Evolutionary conservation across 2,113 vertebrate species (phyloP).

Genomic region (human (Homo sapiens)): DNA sequence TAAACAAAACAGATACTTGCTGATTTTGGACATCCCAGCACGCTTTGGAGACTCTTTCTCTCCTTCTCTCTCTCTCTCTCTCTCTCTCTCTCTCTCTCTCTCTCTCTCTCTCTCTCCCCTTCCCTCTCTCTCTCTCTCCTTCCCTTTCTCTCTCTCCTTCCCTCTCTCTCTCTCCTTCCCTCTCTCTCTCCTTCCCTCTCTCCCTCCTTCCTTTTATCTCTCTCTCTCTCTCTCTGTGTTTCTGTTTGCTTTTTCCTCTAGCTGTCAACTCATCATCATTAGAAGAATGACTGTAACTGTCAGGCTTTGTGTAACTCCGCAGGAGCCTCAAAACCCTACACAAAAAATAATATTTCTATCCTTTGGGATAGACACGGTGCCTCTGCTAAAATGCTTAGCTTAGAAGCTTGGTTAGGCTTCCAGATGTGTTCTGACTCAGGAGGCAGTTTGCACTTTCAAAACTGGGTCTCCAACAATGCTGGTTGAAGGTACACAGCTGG

Average conservation of each 20-base stretch:
- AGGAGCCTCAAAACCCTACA: neutral
- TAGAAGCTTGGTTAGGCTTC: neutral
- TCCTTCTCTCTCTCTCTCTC: neutral
- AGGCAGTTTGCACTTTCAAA: neutral
- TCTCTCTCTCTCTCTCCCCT: accelerated
- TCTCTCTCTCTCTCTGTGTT: neutral
- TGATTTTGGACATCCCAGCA: neutral
- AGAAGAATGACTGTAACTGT: neutral
- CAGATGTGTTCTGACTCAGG: neutral
- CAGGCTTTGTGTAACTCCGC: neutral
- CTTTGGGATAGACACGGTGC: neutral
- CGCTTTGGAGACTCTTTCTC: neutral
- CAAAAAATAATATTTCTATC: neutral
- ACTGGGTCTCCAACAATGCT: neutral
- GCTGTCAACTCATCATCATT: neutral
- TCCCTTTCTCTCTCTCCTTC: no score
- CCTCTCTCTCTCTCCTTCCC: accelerated
- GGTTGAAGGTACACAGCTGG: slow-evolving; percentile 13
- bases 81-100: no score
- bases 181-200: no score
- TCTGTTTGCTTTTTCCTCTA: neutral
- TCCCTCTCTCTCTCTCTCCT: no score
- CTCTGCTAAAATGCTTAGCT: neutral
- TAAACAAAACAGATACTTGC: neutral
- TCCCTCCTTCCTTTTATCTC: no score